Conservation (phyloP, 2,797 vertebrate species). For the Balearica regulorum region DNA sequence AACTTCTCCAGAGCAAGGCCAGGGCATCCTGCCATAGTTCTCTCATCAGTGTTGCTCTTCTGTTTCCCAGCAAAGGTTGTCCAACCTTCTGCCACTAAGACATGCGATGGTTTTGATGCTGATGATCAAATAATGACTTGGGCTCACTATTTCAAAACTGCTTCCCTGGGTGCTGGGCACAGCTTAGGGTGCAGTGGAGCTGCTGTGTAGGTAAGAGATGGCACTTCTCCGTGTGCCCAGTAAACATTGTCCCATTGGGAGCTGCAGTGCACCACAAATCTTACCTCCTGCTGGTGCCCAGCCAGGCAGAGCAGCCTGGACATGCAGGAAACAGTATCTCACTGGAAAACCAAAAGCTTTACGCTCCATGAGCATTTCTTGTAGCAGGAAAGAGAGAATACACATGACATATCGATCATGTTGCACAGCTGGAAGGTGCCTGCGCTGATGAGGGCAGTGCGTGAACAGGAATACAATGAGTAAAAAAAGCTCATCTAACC, state of each 20-base stretch:
- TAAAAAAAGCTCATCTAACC: neutral
- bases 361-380: neutral
- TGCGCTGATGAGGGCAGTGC: neutral
- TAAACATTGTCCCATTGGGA: neutral
- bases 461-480: neutral
- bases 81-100: neutral
- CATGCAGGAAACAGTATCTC: neutral
- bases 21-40: neutral
- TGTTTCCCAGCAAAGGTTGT: neutral
- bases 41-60: neutral
- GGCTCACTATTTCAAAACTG: neutral
- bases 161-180: neutral
- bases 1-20: neutral
- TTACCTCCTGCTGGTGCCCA: neutral
- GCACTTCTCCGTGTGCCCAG: too few species aligned
- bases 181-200: neutral
- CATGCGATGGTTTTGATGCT: neutral
- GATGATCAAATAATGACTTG: neutral
- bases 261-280: neutral
- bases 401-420: neutral
- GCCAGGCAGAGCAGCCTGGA: neutral
- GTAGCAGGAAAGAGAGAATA: neutral
- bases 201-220: neutral
- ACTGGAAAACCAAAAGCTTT: neutral
- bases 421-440: neutral